Evolutionary conservation across 2,797 vertebrate species (phyloP), one percentile per base, ranked within the genome.

Genomic region (Rhinatrema bivittatum): DNA sequence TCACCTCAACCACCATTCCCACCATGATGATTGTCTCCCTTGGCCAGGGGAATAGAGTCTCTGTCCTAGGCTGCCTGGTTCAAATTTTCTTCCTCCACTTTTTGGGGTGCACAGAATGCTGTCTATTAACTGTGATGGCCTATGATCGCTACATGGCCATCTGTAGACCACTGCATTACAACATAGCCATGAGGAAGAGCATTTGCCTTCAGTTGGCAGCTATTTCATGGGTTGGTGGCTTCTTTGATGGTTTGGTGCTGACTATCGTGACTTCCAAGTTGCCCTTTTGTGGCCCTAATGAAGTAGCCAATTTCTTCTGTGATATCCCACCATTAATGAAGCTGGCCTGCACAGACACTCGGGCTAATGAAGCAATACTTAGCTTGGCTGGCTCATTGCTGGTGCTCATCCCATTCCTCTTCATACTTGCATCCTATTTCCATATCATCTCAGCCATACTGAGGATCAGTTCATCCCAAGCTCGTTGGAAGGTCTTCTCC

Each of bases 1-100:
- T 48, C n/a, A 48, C 38, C 14, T 41, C 45, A 29, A 48, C 48
- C 29, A 48, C 48, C 36, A 18, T 48, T 21, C 45, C 45, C 10
- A 41, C 48, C 5, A 30, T 48, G 45, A 23, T 48, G n/a, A n/a
- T n/a, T n/a, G n/a, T n/a, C n/a, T n/a, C n/a, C n/a, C n/a, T n/a
- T n/a, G n/a, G n/a, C n/a, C n/a, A n/a, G n/a, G n/a, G n/a, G n/a
- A n/a, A n/a, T n/a, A n/a, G n/a, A n/a, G n/a, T n/a, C n/a, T n/a
- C n/a, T n/a, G n/a, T n/a, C n/a, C n/a, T n/a, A n/a, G n/a, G n/a
- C n/a, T n/a, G n/a, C n/a, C n/a, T n/a, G n/a, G n/a, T n/a, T n/a
- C n/a, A n/a, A n/a, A n/a, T n/a, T n/a, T n/a, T n/a, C n/a, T n/a
- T n/a, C n/a, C n/a, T n/a, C n/a, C n/a, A n/a, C n/a, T n/a, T n/a